Evolutionary conservation across 1,140 invertebrate species (phyloP), one percentile per base, ranked within the genome.

Genomic region (Psilanteris sp.): DNA sequence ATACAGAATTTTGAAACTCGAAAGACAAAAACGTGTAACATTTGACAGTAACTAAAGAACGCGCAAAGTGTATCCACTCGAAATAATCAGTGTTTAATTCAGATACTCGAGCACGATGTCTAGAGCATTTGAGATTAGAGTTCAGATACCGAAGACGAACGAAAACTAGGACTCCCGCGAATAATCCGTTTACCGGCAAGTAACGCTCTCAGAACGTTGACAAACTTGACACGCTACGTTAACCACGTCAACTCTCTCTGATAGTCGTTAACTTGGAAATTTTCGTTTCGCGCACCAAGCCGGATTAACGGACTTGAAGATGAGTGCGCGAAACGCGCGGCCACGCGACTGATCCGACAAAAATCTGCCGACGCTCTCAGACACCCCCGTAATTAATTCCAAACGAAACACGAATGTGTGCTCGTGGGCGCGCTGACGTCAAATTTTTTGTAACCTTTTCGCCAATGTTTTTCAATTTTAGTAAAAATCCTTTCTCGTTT

Each of bases 221-320:
- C 59, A 54, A 66, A 73, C 70, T 55, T 31, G n/a, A 41, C 32
- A 64, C 57, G 68, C 59, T 64, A 72, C 68, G 59, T 57, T 72
- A 72, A 50, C 50, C 54, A 54, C 70, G 70, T 74, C 70, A 74
- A 66, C 70, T 36, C 31, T 18, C 44, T 41, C 32, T 13, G 22
- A 41, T 36, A 74, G 70, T 74, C 59, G 26, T 52, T 59, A 66
- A 74, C 16, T 74, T 31, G 44, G 39, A 34, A 59, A 66, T 74
- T 59, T 66, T 66, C 61, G 43, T 74, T 43, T 50, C 44, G 54
- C 32, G 14, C 27, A 24, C 13, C 10, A 26, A 6, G 22, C 5
- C 20, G 54, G 61, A 59, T 74, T 64, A 73, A 50, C 48, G 39
- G 32, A 16, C 57, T 72, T 46, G 29, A 55, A 48, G 39, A 67